Evolutionary conservation across 1,140 invertebrate species (phyloP), one percentile per base, ranked within the genome.

Genomic region (Dinoponera quadriceps): DNA sequence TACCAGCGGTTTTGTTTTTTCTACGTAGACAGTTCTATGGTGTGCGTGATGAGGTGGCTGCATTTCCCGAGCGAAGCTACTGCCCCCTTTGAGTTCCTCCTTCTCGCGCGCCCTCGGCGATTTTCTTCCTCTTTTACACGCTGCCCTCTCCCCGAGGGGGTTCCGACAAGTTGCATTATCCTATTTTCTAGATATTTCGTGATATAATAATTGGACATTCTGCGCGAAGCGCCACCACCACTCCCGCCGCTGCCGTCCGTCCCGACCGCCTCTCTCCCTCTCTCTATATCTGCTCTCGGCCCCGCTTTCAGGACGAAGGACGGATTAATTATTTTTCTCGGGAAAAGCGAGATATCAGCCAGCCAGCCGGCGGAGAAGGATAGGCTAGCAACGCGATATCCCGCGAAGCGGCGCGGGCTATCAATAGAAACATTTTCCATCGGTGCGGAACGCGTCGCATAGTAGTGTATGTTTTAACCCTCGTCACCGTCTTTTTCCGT

Each of bases 171-270:
- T 55, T 44, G 89, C 88, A 91, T 92, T 92, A 92, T 92, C 86
- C 91, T 92, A 92, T 92, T 92, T 92, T 89, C 89, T 87, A 88
- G 91, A 92, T 91, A 91, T 90, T 91, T 90, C 87, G 88, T 85
- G 87, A 91, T 91, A 91, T 90, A 91, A 92, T 92, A 92, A 92
- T 92, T 92, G 91, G 91, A 90, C 89, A 92, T 91, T 92, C 91
- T 92, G 63, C 87, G 73, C 85, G 69, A 73, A 75, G 59, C 74
- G 85, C 55, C 74, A 51, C 85, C 75, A 81, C 33, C 78, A 63
- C 84, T 49, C 33, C 80, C 38, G 71, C 60, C 55, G 54, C 33
- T 55, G 38, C 54, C 44, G 62, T 60, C 59, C 54, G 66, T 77
- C 69, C 75, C 49, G 48, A 3, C 29, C 55, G 44, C 22, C 51